phyloP scores from a whole-genome alignment of 2,797 vertebrate genomes.

The Lophura swinhoii region DNA sequence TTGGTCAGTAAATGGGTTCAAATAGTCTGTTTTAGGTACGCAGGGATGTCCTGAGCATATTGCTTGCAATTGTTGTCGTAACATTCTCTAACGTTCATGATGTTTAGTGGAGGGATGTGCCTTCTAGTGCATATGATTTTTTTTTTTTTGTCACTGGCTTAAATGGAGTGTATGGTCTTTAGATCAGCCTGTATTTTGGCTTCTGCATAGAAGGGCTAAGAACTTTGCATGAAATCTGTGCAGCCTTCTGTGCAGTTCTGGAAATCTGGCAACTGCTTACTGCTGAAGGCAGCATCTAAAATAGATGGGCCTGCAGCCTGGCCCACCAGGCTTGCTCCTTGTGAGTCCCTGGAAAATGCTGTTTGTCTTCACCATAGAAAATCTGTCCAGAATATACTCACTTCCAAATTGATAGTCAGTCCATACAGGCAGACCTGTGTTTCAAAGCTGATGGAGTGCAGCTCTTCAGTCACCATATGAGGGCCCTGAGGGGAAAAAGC shows the following conservation, averaged over 20 bases:
- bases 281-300: background rate
- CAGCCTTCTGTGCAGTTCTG: background rate
- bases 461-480: conserved; percentile 94
- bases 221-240: background rate
- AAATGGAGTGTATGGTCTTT: background rate
- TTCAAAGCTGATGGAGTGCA: conserved; percentile 96
- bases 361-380: background rate
- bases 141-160: background rate
- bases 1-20: background rate
- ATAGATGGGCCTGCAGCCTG: background rate
- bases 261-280: background rate
- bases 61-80: background rate
- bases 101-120: background rate
- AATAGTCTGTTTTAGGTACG: background rate
- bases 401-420: conserved; percentile 88
- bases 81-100: background rate
- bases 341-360: background rate
- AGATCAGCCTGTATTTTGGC: background rate
- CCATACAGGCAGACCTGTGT: conserved; percentile 92
- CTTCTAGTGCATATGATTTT: background rate
- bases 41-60: background rate
- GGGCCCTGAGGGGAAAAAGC: conserved; percentile 81
- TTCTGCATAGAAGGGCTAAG: background rate
- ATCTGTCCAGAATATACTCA: conserved; percentile 44
- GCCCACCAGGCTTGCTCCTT: accelerated